A percentile compares a stretch with the other conserved stretches of the same genome.
Conservation (phyloP, 2,888 invertebrate genomes). For the Conchocele bisecta region DNA sequence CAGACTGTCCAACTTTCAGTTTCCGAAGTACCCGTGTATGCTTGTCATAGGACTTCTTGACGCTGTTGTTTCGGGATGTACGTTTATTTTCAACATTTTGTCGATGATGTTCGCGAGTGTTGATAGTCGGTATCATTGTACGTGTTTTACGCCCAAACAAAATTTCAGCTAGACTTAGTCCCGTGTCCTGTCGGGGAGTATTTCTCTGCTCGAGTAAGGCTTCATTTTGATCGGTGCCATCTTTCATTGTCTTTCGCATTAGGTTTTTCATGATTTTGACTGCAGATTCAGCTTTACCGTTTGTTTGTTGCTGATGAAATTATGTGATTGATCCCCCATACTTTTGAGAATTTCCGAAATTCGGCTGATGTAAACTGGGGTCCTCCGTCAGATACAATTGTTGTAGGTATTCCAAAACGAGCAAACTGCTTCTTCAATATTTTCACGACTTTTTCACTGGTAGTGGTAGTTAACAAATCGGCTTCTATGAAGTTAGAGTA, state of each 20-base stretch:
- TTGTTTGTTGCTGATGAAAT: slow-evolving; percentile 45
- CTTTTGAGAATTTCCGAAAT: slow-evolving; percentile 24
- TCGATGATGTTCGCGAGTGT: not conserved
- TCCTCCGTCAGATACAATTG: slow-evolving; percentile 38
- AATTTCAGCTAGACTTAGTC: slow-evolving; percentile 44
- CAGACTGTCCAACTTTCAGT: slow-evolving; percentile 24
- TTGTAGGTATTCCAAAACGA: slow-evolving; percentile 36
- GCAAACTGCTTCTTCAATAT: slow-evolving; percentile 42
- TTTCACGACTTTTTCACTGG: slow-evolving; percentile 25
- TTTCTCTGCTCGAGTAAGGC: slow-evolving; percentile 52
- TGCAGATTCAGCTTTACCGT: slow-evolving; percentile 50
- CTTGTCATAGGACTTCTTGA: slow-evolving; percentile 23
- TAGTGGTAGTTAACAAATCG: slow-evolving; percentile 26
- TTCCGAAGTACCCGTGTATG: slow-evolving; percentile 23
- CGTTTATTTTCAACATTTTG: slow-evolving; percentile 1
- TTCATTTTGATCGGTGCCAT: slow-evolving; percentile 32
- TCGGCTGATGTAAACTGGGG: slow-evolving; percentile 40
- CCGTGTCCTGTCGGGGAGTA: slow-evolving; percentile 47
- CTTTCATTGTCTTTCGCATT: slow-evolving; percentile 31
- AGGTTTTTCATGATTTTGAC: slow-evolving; percentile 42
- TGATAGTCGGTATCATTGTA: slow-evolving; percentile 26
- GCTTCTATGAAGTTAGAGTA: slow-evolving; percentile 45
- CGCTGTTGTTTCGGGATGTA: slow-evolving; percentile 6
- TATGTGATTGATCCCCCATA: slow-evolving; percentile 38
- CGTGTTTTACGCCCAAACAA: slow-evolving; percentile 41